These are phyloP conservation scores for Meghimatium bilineatum DNA, from an alignment of 2,888 invertebrate species.

Conservation along the genomic window DNA sequence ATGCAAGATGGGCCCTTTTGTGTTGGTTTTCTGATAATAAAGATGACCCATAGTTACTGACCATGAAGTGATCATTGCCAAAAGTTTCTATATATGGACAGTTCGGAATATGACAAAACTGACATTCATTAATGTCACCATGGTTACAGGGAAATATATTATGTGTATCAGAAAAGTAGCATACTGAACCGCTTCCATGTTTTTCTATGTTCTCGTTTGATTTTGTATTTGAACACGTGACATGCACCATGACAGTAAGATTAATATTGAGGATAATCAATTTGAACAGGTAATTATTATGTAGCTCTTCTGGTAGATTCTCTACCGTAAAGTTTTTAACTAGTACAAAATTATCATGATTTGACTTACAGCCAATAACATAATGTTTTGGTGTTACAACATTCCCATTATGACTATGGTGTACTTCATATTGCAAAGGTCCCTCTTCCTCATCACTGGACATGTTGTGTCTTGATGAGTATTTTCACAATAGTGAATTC, in stretches of 20 bases:
- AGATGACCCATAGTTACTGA: not conserved
- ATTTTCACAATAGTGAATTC: too few species aligned
- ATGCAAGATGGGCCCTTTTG: conserved; percentile 23
- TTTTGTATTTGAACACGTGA: not conserved
- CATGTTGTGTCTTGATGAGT: not conserved
- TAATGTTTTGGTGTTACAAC: too few species aligned
- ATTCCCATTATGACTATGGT: not conserved
- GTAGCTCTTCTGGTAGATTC: conserved; percentile 12
- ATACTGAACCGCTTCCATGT: conserved; percentile 26
- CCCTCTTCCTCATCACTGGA: conserved; percentile 1
- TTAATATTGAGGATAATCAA: conserved; percentile 13
- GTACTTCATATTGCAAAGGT: conserved; percentile 2
- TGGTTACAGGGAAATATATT: conserved; percentile 12
- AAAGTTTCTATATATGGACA: not conserved
- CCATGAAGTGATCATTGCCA: conserved; percentile 23
- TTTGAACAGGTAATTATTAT: not conserved
- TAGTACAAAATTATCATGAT: not conserved
- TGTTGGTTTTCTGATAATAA: not conserved
- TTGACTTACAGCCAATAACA: conserved; percentile 12
- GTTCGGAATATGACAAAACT: conserved; percentile 15
- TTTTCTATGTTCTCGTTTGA: not conserved
- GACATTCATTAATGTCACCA: not conserved
- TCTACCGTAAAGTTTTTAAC: not conserved
- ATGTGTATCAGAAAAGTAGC: conserved; percentile 34
- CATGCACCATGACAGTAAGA: conserved; percentile 16